Evolutionary conservation across 2,113 vertebrate species (phyloP).

Genomic region (Eulacestoma nigropectus): DNA sequence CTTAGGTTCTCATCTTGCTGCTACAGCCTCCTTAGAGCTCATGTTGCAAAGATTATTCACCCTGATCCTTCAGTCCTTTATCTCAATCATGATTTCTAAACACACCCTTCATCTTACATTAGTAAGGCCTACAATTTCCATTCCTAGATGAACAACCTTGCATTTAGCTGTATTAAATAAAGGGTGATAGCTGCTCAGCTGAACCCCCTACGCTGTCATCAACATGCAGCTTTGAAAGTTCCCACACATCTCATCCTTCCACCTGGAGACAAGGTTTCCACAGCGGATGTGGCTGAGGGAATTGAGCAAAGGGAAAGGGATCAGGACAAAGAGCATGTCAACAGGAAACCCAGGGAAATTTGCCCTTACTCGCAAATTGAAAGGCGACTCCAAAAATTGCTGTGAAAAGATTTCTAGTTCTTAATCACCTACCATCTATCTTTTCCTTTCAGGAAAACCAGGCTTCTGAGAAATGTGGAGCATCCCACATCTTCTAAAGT

Average conservation of each 20-base stretch:
- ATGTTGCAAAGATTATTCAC: background rate
- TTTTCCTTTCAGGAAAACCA: background rate
- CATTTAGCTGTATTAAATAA: background rate
- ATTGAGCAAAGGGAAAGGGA: background rate
- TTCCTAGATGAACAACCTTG: background rate
- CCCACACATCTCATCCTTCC: background rate
- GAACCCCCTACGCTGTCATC: background rate
- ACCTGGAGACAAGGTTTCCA: background rate
- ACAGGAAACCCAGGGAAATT: background rate
- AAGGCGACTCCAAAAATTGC: background rate
- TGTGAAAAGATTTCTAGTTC: background rate
- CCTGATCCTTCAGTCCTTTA: background rate
- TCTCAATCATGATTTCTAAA: background rate
- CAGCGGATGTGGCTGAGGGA: background rate
- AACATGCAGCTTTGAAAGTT: background rate
- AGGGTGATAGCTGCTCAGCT: too few relatives aligned
- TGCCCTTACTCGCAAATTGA: background rate
- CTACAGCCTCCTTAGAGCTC: background rate
- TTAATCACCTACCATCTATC: background rate
- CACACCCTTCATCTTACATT: background rate
- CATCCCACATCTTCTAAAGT: background rate
- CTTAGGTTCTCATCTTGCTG: background rate
- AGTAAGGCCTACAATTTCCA: background rate
- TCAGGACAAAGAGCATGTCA: background rate
- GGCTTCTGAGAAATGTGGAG: background rate